Base-by-base conservation (phyloP, 2,797 vertebrate species). In the Helicolenus hilgendorfi region DNA sequence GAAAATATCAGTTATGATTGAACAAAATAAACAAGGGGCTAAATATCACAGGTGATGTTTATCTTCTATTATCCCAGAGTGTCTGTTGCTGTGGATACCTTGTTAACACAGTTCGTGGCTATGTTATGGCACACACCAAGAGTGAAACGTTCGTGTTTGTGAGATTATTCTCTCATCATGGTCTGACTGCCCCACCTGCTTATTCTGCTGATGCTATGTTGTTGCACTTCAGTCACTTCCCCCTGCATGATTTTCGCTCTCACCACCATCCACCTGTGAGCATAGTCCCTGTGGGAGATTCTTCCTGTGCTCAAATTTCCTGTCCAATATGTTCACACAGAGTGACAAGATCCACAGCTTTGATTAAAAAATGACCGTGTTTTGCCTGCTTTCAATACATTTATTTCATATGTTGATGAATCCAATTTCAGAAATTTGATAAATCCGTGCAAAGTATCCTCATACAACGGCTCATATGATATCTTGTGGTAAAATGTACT, bases 221-320 rank as follows among this genome's bases (percentile, higher is more conserved):
- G 36, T 45, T 79, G 41, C 4, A 76, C 36, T 26, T 74, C 27
- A 45, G 58, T 35, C 11, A 3, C 36, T 64, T 45, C 41, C n/a
- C 33, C 41, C 53, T 67, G 24, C 29, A 55, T 73, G 64, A 58
- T 53, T 84, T 81, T 79, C 69, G 10, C 67, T 72, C 72, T 84
- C 64, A n/a, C 26, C 76, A 45, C 10, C 60, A 60, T 72, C 68
- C 53, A 79, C 71, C 72, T 82, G 63, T 64, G 72, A 80, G 60
- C 64, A 60, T 10, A 20, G 55, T 70, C 72, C n/a, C 79, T 56
- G 45, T 75, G 27, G 72, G 60, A 78, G 56, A 75, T 67, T 73
- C 41, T 41, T 67, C 22, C 49, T 73, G 13, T 35, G 58, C 56
- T 78, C 53, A 75, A 58, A 86, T 63, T 33, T 59, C n/a, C 75